Base-by-base conservation (phyloP, 2,888 invertebrate genomes). In the Amphipoea lucens region DNA sequence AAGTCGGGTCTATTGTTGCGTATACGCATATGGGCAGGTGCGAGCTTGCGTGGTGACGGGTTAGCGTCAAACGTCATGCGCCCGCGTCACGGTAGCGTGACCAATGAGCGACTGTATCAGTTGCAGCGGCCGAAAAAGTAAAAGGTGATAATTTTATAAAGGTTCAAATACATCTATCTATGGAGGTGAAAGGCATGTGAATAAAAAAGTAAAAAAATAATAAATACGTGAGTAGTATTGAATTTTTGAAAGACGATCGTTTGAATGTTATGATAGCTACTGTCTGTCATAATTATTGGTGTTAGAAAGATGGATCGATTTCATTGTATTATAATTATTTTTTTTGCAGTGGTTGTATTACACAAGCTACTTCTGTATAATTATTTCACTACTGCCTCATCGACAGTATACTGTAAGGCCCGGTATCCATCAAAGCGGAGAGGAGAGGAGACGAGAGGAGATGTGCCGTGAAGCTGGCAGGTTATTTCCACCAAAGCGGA, bases 21-120 rank as follows among this genome's bases (percentile, higher is more conserved):
- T 82, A 85, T 79, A 86, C 82, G 90, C 87, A 90, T 90, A 78
- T 90, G 90, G 90, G 94, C 96, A 96, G 95, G 96, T 96, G 96
- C 89, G 91, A 87, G 94, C 93, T 91, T 91, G 88, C 90, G 90
- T 91, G 80, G 83, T 89, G 88, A 90, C 84, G 90, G 80, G 87
- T 90, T 88, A 84, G 85, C 86, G 80, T 85, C 72, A 85, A 79
- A 68, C 82, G 79, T 86, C 83, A 82, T 76, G 76, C 57, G 67
- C 76, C 29, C 36, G 78, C 81, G 87, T 87, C 84, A 82, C 82
- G 80, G 89, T 78, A 85, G 90, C 90, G 87, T 91, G 92, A 91
- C 90, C 91, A 91, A 92, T 82, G 82, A 77, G 85, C 90, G 80
- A 81, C 78, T 92, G 93, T 81, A 84, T 57, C 78, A 91, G 82